Evolutionary conservation across 2,113 vertebrate genomes (phyloP).

Genomic region (Mirounga angustirostris): DNA sequence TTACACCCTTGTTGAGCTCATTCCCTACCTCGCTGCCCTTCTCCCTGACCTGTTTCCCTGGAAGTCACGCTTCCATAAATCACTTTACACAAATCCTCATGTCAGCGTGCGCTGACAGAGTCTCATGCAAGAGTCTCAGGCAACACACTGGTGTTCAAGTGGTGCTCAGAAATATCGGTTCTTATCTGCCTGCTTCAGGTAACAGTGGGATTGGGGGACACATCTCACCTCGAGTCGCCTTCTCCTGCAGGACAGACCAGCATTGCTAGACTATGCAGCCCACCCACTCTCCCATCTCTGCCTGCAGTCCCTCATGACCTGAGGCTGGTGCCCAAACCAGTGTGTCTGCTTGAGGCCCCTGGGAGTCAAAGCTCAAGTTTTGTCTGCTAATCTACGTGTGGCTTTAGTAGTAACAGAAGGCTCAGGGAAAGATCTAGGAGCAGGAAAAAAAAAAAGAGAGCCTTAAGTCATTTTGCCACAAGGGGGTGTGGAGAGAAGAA

Average conservation of each 20-base stretch:
- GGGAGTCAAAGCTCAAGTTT: neutral
- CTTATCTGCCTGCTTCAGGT: neutral
- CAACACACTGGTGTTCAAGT: neutral
- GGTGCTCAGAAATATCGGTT: neutral
- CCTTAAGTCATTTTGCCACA: neutral
- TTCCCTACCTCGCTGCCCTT: neutral
- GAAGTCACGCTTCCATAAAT: neutral
- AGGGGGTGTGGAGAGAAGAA: neutral
- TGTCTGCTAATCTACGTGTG: neutral
- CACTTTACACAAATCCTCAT: neutral
- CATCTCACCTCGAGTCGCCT: neutral
- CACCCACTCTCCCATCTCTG: fast-evolving
- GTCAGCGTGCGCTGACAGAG: neutral
- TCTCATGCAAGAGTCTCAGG: neutral
- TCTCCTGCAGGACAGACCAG: neutral
- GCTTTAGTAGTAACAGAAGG: too few species aligned
- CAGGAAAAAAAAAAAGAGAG: neutral
- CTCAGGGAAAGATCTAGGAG: neutral
- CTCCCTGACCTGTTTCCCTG: neutral
- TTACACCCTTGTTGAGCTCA: neutral
- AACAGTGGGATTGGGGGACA: neutral
- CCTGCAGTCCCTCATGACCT: neutral
- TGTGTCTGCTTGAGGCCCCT: neutral
- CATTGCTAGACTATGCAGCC: too few species aligned
- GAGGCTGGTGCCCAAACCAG: neutral